Percentiles rank a stretch among this genome's conserved stretches.
Evolutionary conservation across 2,113 vertebrate genomes (phyloP).

Genomic region (Macaca mulatta): DNA sequence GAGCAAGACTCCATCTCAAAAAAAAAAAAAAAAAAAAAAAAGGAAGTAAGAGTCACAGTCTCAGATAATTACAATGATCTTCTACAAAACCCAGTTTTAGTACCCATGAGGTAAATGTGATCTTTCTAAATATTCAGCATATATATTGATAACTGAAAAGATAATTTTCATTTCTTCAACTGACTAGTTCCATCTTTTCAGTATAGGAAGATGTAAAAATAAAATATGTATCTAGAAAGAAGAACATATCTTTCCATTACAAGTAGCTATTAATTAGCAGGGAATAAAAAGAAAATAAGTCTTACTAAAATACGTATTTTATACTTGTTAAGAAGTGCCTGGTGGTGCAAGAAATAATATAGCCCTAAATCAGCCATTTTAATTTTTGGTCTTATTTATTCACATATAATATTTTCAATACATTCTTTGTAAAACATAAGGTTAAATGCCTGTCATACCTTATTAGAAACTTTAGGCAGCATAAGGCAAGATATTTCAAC

Average conservation of each 20-base stretch:
- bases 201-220: neutral
- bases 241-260: neutral
- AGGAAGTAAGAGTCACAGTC: conserved; percentile 4
- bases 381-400: conserved; percentile 13
- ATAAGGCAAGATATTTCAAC: conserved; percentile 6
- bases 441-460: neutral
- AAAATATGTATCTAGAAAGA: neutral
- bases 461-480: conserved; percentile 14
- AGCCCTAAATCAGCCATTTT: neutral
- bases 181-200: neutral
- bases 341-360: neutral
- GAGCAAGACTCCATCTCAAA: too few species aligned
- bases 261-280: neutral
- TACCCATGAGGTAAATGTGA: conserved; percentile 1
- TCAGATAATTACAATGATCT: conserved; percentile 23
- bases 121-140: neutral
- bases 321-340: neutral
- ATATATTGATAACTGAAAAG: neutral
- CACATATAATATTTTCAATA: neutral
- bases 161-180: neutral
- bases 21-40: too few species aligned
- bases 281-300: neutral
- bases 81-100: conserved; percentile 18
- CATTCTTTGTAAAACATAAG: neutral
- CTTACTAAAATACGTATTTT: neutral